Percentiles rank a stretch among this genome's conserved stretches.
These are phyloP conservation scores for Macropodus opercularis DNA, from an alignment of 2,797 vertebrate genomes.

Conservation along the genomic window DNA sequence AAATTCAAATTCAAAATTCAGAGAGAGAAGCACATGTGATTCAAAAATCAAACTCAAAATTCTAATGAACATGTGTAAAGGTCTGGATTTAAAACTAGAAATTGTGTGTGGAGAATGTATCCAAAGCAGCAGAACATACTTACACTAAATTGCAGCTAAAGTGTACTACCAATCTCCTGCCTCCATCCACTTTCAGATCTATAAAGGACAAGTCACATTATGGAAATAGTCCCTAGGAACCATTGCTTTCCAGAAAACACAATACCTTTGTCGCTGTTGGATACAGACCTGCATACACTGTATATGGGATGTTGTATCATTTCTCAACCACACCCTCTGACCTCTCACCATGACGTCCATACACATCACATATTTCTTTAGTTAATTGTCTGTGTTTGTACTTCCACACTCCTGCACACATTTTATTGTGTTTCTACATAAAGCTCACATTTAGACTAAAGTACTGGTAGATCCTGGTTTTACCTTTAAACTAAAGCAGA, in stretches of 20 bases:
- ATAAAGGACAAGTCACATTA: slow-evolving; percentile 1
- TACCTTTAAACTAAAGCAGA: slow-evolving; percentile 27
- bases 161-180: slow-evolving; percentile 2
- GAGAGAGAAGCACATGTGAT: too few relatives aligned
- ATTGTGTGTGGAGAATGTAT: slow-evolving; percentile 1
- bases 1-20: too few relatives aligned
- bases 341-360: slow-evolving; percentile 28
- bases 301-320: too few relatives aligned
- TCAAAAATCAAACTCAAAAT: too few relatives aligned
- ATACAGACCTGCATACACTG: slow-evolving; percentile 25
- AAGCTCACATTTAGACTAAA: slow-evolving; percentile 38
- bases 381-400: slow-evolving; percentile 24
- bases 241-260: slow-evolving; percentile 7
- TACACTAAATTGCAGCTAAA: neutral
- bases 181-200: neutral
- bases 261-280: slow-evolving; percentile 11
- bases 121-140: slow-evolving; percentile 8
- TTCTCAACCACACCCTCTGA: slow-evolving; percentile 17
- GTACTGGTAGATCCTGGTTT: slow-evolving; percentile 20
- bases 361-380: slow-evolving; percentile 51
- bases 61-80: slow-evolving; percentile 17
- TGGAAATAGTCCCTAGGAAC: slow-evolving; percentile 29
- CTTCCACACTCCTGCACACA: slow-evolving; percentile 11
- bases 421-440: slow-evolving; percentile 5
- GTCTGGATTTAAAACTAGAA: slow-evolving; percentile 7